Evolutionary conservation across 2,113 vertebrate genomes (phyloP).

Genomic region (Bungarus multicinctus): DNA sequence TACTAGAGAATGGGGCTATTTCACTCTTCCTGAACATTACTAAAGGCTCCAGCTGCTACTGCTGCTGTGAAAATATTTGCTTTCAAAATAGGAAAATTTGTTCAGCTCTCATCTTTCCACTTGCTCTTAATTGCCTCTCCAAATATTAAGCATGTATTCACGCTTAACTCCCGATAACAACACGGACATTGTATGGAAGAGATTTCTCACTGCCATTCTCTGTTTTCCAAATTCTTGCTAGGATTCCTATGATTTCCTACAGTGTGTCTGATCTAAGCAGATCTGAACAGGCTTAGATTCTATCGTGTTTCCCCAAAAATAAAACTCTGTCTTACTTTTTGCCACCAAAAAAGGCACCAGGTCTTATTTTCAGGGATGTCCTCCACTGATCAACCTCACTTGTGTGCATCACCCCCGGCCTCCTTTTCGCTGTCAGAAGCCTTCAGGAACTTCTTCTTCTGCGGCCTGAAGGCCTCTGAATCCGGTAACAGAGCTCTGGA

Average conservation of each 20-base stretch:
- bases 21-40: neutral
- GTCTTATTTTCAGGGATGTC: too few species aligned
- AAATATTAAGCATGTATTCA: neutral
- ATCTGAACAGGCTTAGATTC: neutral
- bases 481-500: too few species aligned
- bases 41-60: neutral
- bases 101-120: neutral
- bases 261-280: neutral
- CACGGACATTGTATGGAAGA: neutral
- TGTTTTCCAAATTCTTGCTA: neutral
- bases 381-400: too few species aligned
- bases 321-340: too few species aligned
- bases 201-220: neutral
- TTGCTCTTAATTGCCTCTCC: neutral
- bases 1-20: neutral
- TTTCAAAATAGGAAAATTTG: neutral
- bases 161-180: neutral
- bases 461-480: too few species aligned
- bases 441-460: too few species aligned
- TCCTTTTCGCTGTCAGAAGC: too few species aligned
- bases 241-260: neutral
- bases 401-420: too few species aligned
- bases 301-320: too few species aligned
- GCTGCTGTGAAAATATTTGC: neutral
- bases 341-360: too few species aligned